phyloP scores from a whole-genome alignment of 2,113 vertebrate species.

The Rhea americana region DNA sequence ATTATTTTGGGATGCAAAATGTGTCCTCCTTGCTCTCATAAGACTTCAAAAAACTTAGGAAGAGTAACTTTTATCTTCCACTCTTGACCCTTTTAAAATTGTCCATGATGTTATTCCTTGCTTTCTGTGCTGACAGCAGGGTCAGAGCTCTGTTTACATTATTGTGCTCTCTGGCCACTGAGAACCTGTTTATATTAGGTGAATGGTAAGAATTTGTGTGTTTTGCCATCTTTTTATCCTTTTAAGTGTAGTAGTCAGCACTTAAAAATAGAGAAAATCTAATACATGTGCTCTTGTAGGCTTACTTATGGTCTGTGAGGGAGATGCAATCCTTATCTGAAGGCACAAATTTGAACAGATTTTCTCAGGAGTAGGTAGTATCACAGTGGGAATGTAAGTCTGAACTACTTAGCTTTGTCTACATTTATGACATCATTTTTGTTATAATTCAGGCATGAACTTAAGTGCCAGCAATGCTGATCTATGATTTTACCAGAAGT shows the following conservation, averaged over 20 bases:
- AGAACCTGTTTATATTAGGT: not conserved
- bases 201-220: not conserved
- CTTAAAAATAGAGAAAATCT: not conserved
- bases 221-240: not conserved
- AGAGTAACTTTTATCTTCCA: not conserved
- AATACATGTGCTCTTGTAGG: not conserved
- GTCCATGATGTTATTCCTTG: not conserved
- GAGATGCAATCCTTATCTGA: not conserved
- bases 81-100: not conserved
- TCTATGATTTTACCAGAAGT: not conserved
- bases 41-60: not conserved
- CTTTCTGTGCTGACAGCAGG: not conserved
- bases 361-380: not conserved
- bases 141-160: not conserved
- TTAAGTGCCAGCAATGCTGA: not conserved
- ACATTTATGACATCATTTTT: not conserved
- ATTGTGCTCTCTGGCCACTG: not conserved
- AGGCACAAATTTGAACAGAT: not conserved
- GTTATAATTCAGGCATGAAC: not conserved
- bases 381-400: not conserved
- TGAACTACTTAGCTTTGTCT: not conserved
- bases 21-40: not conserved
- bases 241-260: not conserved
- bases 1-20: not conserved
- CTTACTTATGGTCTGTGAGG: not conserved